Evolutionary conservation across 2,797 vertebrate genomes (phyloP), one percentile per base, ranked within the genome.

Genomic region (Cetoscarus ocellatus): DNA sequence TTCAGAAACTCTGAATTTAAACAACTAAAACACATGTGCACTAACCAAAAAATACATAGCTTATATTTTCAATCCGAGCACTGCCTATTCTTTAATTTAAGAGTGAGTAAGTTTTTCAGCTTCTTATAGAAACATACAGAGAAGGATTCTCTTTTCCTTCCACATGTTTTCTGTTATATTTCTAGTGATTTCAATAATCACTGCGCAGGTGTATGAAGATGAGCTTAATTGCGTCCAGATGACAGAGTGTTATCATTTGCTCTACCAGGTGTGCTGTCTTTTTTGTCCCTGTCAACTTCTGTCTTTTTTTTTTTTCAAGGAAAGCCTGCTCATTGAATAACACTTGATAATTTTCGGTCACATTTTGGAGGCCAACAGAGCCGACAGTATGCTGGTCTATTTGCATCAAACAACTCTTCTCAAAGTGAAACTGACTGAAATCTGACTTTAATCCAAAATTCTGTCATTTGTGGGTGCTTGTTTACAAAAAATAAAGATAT

Each of bases 361-460:
- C 27, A 27, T 27, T 27, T 27, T 27, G 27, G 4, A 27, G 27
- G 27, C 4, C 27, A 2, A 27, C 27, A 27, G n/a, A n/a, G 27
- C 27, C 4, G 27, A 27, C 27, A 27, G 27, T 2, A 27, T 27
- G 4, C 27, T 10, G 17, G 36, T 65, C 61, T 74, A 63, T 63
- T 44, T 53, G 36, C 55, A 59, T 56, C 13, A 3, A 27, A 50
- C 40, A 42, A 70, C n/a, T 55, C 17, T 44, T 8, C 35, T 65
- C 70, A 57, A 59, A 51, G 58, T 10, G 13, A 70, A 67, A 49
- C 61, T 36, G 35, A 70, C 36, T 74, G 6, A 45, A 70, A 70
- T 40, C 61, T 45, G 27, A 67, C 40, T 71, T 64, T 73, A 36
- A 79, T 63, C 72, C 69, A 56, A 67, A 72, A 73, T 70, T 40